Evolutionary conservation across 2,888 invertebrate species (phyloP), one percentile per base, ranked within the genome.

Genomic region (Calameuta filiformis): DNA sequence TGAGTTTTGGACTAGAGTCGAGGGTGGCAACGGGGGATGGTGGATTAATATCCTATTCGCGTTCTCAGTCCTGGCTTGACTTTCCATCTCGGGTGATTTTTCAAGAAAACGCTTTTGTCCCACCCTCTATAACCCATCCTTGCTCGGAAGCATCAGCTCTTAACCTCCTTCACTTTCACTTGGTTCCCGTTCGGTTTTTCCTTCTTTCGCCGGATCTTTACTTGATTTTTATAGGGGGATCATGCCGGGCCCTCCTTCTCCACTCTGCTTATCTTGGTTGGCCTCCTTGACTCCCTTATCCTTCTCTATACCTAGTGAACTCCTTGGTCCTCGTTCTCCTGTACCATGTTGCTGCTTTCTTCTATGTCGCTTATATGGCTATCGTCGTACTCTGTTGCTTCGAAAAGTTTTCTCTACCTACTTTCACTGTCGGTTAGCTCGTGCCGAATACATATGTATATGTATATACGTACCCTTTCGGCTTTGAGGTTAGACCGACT

Each of bases 41-140:
- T 77, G 82, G 79, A 82, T 83, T 82, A 83, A 82, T 82, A 82
- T 83, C 81, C 79, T 79, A 83, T 81, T 83, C 80, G 80, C 69
- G 75, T 40, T 40, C 73, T 76, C 79, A 80, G 73, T 80, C 80
- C 80, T 79, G 73, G 69, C 81, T 77, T 80, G 81, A 79, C 75
- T 80, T 75, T 80, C 75, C 74, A 73, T 76, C 77, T 76, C 68
- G 68, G 73, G 79, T 76, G 79, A 79, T 35, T 33, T 69, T 35
- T 33, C 80, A 68, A 77, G 75, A 75, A 40, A 80, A 81, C 76
- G 77, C 77, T 79, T 79, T 75, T 77, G 79, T 73, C 79, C 68
- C 73, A 12, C 69, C 33, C n/a, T 11, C 34, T 68, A 12, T 73
- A 37, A 33, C 35, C 33, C 69, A 69, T 76, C 34, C 77, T 75